Evolutionary conservation across 2,888 invertebrate genomes (phyloP).

Genomic region (Didymodactylos carnosus): DNA sequence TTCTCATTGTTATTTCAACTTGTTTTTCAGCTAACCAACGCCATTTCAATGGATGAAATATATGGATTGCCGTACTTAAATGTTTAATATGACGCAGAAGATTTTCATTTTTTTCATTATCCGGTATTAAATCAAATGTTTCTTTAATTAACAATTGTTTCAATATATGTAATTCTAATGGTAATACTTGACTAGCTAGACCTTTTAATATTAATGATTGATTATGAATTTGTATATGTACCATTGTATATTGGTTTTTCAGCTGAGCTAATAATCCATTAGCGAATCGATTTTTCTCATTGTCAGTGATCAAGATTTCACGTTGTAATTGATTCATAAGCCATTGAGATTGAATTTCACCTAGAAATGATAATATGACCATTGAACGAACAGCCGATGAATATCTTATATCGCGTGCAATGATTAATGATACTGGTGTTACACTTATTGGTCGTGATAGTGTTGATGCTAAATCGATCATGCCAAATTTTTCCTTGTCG

Average conservation of each 20-base stretch:
- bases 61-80: background rate
- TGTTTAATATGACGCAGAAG: background rate
- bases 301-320: background rate
- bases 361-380: background rate
- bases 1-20: background rate
- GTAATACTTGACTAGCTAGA: background rate
- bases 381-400: background rate
- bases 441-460: background rate
- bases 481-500: background rate
- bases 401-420: background rate
- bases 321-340: background rate
- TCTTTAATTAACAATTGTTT: background rate
- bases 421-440: background rate
- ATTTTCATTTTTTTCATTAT: background rate
- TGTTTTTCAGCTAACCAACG: background rate
- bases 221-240: too few relatives aligned
- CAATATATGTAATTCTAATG: background rate
- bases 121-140: background rate
- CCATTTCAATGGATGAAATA: background rate
- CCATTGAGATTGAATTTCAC: background rate
- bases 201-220: background rate
- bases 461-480: background rate
- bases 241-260: too few relatives aligned
- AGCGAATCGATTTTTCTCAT: background rate
- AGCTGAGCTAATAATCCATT: too few relatives aligned